phyloP scores from a whole-genome alignment of 1,140 invertebrate genomes.

The Drosophila kurseongensis region DNA sequence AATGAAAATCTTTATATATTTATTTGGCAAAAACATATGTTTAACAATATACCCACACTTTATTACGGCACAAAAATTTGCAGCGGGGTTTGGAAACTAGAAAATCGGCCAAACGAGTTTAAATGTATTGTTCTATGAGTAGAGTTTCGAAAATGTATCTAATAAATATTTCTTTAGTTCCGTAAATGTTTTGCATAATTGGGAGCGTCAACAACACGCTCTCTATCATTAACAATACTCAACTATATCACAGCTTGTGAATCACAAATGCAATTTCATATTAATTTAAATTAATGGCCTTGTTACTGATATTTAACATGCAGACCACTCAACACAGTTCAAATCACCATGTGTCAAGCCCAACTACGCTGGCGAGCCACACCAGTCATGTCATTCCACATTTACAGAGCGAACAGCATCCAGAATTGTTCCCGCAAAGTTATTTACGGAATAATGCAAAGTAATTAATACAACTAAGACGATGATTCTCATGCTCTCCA shows the following conservation, averaged over 20 bases:
- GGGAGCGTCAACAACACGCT: conserved; percentile 26
- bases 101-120: background rate
- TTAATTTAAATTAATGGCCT: conserved; percentile 71
- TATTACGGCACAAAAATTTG: no score
- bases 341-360: conserved; percentile 37
- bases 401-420: conserved; percentile 23
- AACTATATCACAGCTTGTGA: conserved; percentile 31
- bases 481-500: conserved; percentile 7
- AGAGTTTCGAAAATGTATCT: background rate
- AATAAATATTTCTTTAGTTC: background rate
- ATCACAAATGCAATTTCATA: conserved; percentile 58
- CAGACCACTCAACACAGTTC: conserved; percentile 41
- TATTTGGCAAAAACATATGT: no score
- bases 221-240: conserved; percentile 3
- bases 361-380: conserved; percentile 28
- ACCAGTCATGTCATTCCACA: conserved; percentile 18
- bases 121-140: background rate
- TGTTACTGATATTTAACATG: conserved; percentile 26
- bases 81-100: no score
- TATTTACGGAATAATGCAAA: conserved; percentile 71
- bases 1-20: no score
- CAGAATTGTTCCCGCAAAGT: conserved; percentile 49
- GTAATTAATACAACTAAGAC: conserved; percentile 69
- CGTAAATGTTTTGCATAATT: conserved; percentile 55
- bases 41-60: no score